Base-by-base conservation (phyloP, 2,888 invertebrate genomes). In the Caenorhabditis imperialis region DNA sequence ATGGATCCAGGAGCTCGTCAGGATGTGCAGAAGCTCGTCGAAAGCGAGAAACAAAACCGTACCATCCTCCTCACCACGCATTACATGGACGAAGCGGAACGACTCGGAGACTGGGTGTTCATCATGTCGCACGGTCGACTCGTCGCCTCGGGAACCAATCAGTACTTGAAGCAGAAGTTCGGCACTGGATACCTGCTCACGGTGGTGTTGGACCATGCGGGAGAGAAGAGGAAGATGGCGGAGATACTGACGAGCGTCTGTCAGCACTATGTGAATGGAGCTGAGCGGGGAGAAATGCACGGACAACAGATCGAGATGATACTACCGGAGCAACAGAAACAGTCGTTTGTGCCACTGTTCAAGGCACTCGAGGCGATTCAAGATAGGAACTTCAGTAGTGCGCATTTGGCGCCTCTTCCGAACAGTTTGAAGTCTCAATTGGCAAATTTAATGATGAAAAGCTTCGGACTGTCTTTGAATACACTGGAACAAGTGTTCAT, bases 71-170 rank as follows among this genome's bases (percentile, higher is more conserved):
- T 85, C 38, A 86, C 86, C 3, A 86, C 85, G 0, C 86, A 86
- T 60, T 87, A 85, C 60, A 87, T 87, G 84, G 84, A 86, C 51
- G 86, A 86, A 70, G 86, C 86, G 1, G 86, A 87, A 53, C 65
- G 70, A 20, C 69, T 87, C n/a, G 86, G 83, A 6, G 86, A 86
- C 40, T 75, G 84, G 45, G 78, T 86, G 20, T 78, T 74, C 7
- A 84, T 86, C 37, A 87, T 86, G 85, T 80, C 77, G 22, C 81
- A 84, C 18, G 86, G 86, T 54, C 73, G 72, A 8, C 62, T 82
- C 33, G 79, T 73, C 12, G 85, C 84, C 54, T 75, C 80, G 44
- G 86, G 85, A 18, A 78, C 81, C 1, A 58, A 79, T 8, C 67
- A 76, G 10, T 87, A 78, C 47, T 61, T 87, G 47, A 86, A 86